Percentiles rank a stretch among this genome's conserved stretches.
phyloP scores from a whole-genome alignment of 2,888 invertebrate species.

The Acrobasis consociella region DNA sequence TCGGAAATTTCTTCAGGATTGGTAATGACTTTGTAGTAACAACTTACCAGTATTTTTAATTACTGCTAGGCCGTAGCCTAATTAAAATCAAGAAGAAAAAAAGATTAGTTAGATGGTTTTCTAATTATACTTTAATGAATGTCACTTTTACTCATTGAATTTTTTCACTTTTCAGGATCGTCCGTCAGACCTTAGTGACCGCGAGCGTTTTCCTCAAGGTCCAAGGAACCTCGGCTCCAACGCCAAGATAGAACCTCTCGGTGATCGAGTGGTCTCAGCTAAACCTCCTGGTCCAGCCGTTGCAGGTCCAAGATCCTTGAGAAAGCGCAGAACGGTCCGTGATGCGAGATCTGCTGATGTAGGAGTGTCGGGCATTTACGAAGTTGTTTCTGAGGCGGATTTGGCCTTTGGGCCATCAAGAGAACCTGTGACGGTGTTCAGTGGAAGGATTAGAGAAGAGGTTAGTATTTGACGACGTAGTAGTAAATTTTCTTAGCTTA shows the following conservation, averaged over 20 bases:
- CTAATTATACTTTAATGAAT: no score
- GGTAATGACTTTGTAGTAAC: no score
- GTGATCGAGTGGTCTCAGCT: slow-evolving; percentile 76
- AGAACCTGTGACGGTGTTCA: slow-evolving; percentile 93
- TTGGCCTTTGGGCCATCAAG: slow-evolving; percentile 93
- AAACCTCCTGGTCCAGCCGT: slow-evolving; percentile 75
- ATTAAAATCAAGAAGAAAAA: no score
- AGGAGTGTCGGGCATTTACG: slow-evolving; percentile 94
- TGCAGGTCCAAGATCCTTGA: slow-evolving; percentile 78
- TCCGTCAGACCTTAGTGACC: slow-evolving; percentile 75
- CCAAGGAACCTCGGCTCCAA: slow-evolving; percentile 85
- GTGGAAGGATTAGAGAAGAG: slow-evolving; percentile 93
- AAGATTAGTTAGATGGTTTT: no score
- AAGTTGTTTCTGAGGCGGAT: slow-evolving; percentile 96
- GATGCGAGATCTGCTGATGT: slow-evolving; percentile 93
- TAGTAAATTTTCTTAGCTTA: no score
- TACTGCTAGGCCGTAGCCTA: no score
- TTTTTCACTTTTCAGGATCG: slow-evolving; percentile 62
- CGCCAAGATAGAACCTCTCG: slow-evolving; percentile 61
- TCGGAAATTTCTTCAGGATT: no score
- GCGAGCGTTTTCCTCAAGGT: slow-evolving; percentile 91
- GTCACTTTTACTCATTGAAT: neutral
- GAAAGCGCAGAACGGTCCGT: slow-evolving; percentile 86
- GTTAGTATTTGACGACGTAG: slow-evolving; percentile 36
- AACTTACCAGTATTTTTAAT: no score